Evolutionary conservation across 1,140 invertebrate genomes (phyloP).

Genomic region (Venustaconcha ellipsiformis): DNA sequence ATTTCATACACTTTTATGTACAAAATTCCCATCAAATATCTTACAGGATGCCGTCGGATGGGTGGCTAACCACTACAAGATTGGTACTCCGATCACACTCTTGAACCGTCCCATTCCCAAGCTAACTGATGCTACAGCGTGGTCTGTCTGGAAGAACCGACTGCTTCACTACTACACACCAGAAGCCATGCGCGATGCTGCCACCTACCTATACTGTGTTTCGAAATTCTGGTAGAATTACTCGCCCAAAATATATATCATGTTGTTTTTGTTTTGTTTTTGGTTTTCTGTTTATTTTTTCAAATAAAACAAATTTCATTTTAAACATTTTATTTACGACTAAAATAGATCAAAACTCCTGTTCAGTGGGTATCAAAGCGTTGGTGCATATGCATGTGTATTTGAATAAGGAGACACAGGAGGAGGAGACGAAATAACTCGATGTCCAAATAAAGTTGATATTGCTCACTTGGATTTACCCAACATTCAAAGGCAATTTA

Average conservation of each 20-base stretch:
- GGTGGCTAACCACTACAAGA: constrained; percentile 56
- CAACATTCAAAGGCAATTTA: background rate
- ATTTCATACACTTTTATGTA: no score
- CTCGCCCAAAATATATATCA: background rate
- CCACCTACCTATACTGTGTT: constrained; percentile 50
- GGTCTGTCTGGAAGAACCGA: constrained; percentile 50
- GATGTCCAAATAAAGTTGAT: background rate
- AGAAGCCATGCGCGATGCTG: constrained; percentile 46
- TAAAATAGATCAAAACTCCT: background rate
- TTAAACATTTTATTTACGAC: background rate
- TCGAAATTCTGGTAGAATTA: constrained; percentile 20
- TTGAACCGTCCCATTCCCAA: constrained; percentile 57
- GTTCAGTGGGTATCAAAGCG: background rate
- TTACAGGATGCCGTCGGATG: constrained; percentile 45
- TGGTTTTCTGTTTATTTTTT: background rate
- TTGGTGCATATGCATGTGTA: background rate
- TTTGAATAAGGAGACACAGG: no score
- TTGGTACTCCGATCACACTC: constrained; percentile 56
- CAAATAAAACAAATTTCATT: background rate
- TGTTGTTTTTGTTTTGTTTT: no score
- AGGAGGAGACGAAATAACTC: background rate
- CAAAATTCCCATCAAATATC: constrained; percentile 6
- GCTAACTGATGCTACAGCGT: constrained; percentile 44
- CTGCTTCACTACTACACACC: constrained; percentile 55
- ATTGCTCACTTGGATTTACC: background rate